These are phyloP conservation scores for Entosphenus tridentatus DNA, from an alignment of 2,113 vertebrate genomes.

Conservation along the genomic window DNA sequence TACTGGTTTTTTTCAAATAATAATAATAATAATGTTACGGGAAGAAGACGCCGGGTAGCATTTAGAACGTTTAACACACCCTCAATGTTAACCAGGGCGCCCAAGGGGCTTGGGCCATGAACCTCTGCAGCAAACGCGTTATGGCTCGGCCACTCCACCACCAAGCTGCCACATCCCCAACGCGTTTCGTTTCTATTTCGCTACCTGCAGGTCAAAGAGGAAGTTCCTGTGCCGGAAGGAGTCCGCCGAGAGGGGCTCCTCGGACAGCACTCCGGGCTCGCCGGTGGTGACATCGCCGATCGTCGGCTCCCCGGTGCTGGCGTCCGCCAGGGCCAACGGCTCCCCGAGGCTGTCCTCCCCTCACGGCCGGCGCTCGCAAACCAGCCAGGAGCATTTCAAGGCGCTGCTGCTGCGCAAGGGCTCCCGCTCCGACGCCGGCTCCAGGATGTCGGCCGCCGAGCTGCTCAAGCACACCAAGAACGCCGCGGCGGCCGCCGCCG, in stretches of 20 bases:
- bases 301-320: conserved; percentile 22
- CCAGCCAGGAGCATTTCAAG: conserved; percentile 92
- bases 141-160: too few species aligned
- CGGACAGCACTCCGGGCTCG: too few species aligned
- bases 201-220: conserved; percentile 26
- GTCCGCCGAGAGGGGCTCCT: conserved; percentile 34
- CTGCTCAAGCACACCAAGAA: conserved; percentile 46
- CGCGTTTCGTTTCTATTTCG: too few species aligned
- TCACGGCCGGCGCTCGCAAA: conserved; percentile 43
- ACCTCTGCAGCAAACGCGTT: too few species aligned
- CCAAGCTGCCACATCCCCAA: too few species aligned
- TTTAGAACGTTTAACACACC: too few species aligned
- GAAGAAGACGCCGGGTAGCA: too few species aligned
- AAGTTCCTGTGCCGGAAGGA: conserved; percentile 83
- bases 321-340: conserved; percentile 54
- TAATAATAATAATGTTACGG: too few species aligned
- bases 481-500: background rate
- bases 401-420: conserved; percentile 80
- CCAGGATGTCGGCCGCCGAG: conserved; percentile 76
- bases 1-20: too few species aligned
- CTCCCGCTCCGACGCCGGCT: conserved; percentile 56
- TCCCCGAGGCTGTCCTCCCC: background rate
- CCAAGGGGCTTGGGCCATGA: too few species aligned
- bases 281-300: conserved; percentile 25
- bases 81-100: too few species aligned